A percentile compares a stretch with the other conserved stretches of the same genome.
Conservation (phyloP, 2,888 invertebrate genomes). For the Lamellibrachia columna region DNA sequence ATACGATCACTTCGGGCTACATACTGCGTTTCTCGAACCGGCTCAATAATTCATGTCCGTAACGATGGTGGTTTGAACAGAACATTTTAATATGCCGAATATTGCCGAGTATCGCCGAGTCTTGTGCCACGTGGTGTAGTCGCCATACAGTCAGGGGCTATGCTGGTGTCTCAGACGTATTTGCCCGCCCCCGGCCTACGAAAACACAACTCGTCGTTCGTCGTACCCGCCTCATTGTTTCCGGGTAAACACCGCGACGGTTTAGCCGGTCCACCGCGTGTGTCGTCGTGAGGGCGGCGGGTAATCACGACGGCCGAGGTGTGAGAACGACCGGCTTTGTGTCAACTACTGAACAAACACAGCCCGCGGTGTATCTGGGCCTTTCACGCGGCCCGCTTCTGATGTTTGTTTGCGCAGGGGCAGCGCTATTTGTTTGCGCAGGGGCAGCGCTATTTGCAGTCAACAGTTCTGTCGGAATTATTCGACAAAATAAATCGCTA, state of each 20-base stretch:
- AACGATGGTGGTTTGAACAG: too few relatives aligned
- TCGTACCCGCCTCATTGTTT: not conserved
- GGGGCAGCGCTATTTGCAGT: not conserved
- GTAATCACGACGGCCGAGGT: not conserved
- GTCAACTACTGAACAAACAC: not conserved
- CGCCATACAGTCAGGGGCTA: not conserved
- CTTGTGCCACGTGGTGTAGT: not conserved
- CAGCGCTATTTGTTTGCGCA: not conserved
- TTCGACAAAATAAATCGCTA: not conserved
- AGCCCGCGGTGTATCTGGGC: not conserved
- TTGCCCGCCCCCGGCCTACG: not conserved
- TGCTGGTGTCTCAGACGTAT: not conserved
- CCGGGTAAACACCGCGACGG: not conserved
- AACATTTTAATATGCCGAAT: too few relatives aligned
- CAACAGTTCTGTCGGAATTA: not conserved
- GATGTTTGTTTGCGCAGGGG: not conserved
- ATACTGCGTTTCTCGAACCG: too few relatives aligned
- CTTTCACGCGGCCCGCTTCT: not conserved
- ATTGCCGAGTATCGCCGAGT: too few relatives aligned
- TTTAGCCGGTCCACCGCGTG: not conserved
- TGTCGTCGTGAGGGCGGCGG: not conserved
- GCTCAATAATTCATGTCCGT: too few relatives aligned
- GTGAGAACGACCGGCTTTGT: slow-evolving; percentile 11
- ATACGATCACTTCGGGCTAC: too few relatives aligned
- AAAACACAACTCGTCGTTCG: not conserved